Base-by-base conservation (phyloP, 2,888 invertebrate species). In the Drosophila fulvimacula region DNA sequence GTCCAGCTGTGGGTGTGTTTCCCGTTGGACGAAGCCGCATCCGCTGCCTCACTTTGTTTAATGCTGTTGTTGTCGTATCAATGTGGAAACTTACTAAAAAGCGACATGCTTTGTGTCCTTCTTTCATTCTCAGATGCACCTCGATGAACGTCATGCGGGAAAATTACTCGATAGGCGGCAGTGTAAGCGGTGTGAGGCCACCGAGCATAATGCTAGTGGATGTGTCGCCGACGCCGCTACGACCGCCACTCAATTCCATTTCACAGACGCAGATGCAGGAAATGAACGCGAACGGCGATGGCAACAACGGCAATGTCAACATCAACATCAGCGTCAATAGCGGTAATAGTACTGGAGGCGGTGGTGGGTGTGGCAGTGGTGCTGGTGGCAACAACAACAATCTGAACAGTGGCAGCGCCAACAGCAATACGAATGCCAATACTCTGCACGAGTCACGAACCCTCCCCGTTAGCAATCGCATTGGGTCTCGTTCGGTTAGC, bases 101-200 rank as follows among this genome's bases (percentile, higher is more conserved):
- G 56, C 69, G 58, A 71, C 69, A 76, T 72, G 53, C 66, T 66
- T 83, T 67, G 61, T 59, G 63, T 69, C 21, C 64, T 17, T 30
- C 10, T 61, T 59, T 51, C 52, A 24, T 57, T 42, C 49, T 11
- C 88, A 95, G 97, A 88, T 96, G 97, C 92, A 96, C 97, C 63
- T 97, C 97, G 69, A 93, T 97, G 80, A 96, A 96, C 92, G 96
- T 96, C 81, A 96, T 97, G 90, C 94, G 95, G 88, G 96, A 96
- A 90, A 95, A 95, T 30, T 95, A 95, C 85, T 92, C 91, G 46
- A 74, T 91, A 48, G 91, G 92, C 9, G 94, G 94, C 32, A 92
- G 93, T n/a, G 94, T 93, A 9, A 94, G 94, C 24, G 92, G 93
- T 1, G 94, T 93, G 5, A 94, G 94, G 10, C 93, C 94, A 68